These are phyloP conservation scores for Andrena fulva DNA, from an alignment of 2,888 invertebrate species.

Conservation along the genomic window DNA sequence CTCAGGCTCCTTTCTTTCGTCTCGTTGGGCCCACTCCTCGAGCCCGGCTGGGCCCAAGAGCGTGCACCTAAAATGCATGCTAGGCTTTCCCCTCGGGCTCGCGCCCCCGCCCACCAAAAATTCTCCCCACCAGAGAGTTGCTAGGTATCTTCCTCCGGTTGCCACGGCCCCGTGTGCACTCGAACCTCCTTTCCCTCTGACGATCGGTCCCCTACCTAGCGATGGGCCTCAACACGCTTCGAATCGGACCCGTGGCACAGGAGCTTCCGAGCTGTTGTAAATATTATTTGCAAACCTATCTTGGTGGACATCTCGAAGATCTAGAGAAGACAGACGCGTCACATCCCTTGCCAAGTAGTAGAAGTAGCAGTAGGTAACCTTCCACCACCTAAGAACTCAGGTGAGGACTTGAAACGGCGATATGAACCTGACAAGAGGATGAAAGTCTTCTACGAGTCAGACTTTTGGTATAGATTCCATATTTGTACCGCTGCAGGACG, in stretches of 20 bases:
- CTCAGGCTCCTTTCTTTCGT: slow-evolving; percentile 75
- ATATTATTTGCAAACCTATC: neutral
- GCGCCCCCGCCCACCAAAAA: slow-evolving; percentile 67
- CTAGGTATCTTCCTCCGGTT: slow-evolving; percentile 83
- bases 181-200: slow-evolving; percentile 64
- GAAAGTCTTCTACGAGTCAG: too few species aligned
- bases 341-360: too few species aligned
- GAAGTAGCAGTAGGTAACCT: too few species aligned
- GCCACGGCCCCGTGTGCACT: slow-evolving; percentile 81
- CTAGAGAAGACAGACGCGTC: neutral
- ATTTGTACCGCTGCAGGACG: neutral
- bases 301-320: neutral
- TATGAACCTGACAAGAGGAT: too few species aligned
- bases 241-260: slow-evolving; percentile 1
- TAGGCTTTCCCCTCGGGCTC: slow-evolving; percentile 78
- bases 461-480: too few species aligned
- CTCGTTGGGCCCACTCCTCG: slow-evolving; percentile 74
- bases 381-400: too few species aligned
- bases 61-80: slow-evolving; percentile 83
- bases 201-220: slow-evolving; percentile 54
- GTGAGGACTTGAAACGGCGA: too few species aligned
- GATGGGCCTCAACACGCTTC: slow-evolving; percentile 22
- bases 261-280: slow-evolving; percentile 19
- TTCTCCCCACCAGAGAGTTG: slow-evolving; percentile 75
- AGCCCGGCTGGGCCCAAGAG: slow-evolving; percentile 65